These are phyloP conservation scores for Rachycentron canadum DNA, from an alignment of 2,797 vertebrate species.

Conservation along the genomic window DNA sequence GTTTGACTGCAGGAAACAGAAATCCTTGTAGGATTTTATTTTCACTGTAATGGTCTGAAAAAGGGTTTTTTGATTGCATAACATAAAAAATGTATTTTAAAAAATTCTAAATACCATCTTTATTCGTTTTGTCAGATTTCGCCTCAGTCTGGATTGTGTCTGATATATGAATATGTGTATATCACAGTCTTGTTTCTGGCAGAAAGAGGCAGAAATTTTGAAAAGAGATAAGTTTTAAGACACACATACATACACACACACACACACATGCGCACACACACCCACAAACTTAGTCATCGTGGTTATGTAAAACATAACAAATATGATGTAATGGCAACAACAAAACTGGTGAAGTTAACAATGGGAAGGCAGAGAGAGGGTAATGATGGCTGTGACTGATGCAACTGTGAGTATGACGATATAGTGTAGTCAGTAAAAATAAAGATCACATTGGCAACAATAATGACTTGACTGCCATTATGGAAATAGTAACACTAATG, in stretches of 20 bases:
- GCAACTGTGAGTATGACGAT: slow-evolving; percentile 12
- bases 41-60: slow-evolving; percentile 15
- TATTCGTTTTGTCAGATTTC: slow-evolving; percentile 10
- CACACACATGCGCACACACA: slow-evolving; percentile 1
- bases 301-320: slow-evolving; percentile 48
- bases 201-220: slow-evolving; percentile 32
- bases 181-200: slow-evolving; percentile 16
- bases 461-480: neutral
- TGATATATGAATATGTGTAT: slow-evolving; percentile 12
- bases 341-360: slow-evolving; percentile 26
- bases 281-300: slow-evolving; percentile 36
- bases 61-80: slow-evolving; percentile 7
- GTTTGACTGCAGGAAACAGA: slow-evolving; percentile 33
- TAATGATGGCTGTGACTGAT: slow-evolving; percentile 16
- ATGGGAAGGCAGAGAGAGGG: slow-evolving; percentile 13
- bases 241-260: slow-evolving; percentile 1
- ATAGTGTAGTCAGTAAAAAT: neutral
- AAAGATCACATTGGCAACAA: neutral
- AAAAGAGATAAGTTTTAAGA: slow-evolving; percentile 16
- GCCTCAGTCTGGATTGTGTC: slow-evolving; percentile 18
- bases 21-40: neutral
- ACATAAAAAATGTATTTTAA: slow-evolving; percentile 1
- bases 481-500: neutral
- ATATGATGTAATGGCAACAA: slow-evolving; percentile 34
- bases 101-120: neutral